Evolutionary conservation across 2,888 invertebrate species (phyloP), one percentile per base, ranked within the genome.

Genomic region (Alloplasta piceator): DNA sequence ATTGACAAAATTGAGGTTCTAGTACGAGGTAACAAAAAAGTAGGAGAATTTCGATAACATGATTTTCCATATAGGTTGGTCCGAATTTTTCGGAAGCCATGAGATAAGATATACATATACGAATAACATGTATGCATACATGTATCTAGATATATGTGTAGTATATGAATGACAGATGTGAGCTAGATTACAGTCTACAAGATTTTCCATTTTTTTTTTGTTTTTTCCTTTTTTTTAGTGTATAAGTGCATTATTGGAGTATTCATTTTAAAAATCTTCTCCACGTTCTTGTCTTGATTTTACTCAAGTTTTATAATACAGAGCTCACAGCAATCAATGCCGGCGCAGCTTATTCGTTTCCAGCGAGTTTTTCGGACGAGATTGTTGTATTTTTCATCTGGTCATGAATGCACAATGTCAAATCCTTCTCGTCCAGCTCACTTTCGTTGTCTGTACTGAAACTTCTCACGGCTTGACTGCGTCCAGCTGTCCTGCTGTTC

Each of bases 391-490:
- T 84, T 55, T 85, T 87, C 85, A 89, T 89, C 85, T 90, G 90
- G 85, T 91, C 90, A 86, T 90, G 89, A 80, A 92, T 84, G 85
- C 91, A 89, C 83, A 92, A 89, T 81, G 90, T 87, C 83, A 92
- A 87, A 87, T 91, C 89, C 84, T 90, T 83, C 93, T 95, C 93
- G 93, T 94, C 91, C 93, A 94, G 87, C 93, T 94, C 91, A 93
- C 93, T 92, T 93, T 93, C 93, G 55, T 92, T 92, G 83, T 93
- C 93, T 80, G 93, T 91, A 75, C 92, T 92, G 84, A 90, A 91
- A 83, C 89, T 90, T 72, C 90, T 88, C 60, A 89, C 84, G n/a
- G 87, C 86, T 79, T 88, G 85, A 7, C 88, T 88, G 76, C 88
- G 88, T n/a, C 89, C 88, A 66, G 90, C 91, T 56, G 90, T 90